phyloP scores from a whole-genome alignment of 2,888 invertebrate species.

The Cenopis cana region DNA sequence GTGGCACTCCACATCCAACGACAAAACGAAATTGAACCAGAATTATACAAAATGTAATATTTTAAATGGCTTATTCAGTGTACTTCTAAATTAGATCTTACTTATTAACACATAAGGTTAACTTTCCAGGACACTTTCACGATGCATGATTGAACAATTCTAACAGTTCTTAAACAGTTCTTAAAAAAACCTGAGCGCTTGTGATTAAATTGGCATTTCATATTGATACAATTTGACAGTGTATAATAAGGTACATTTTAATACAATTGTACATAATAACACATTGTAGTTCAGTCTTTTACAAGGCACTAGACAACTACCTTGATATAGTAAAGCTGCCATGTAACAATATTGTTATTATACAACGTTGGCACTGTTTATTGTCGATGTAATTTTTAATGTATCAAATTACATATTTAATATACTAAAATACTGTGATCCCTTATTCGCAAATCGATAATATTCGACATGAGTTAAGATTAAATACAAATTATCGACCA shows the following conservation, averaged over 20 bases:
- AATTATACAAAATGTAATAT: not conserved
- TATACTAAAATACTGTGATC: conserved; percentile 43
- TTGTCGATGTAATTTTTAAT: conserved; percentile 26
- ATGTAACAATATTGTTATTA: conserved; percentile 32
- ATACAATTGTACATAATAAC: conserved; percentile 39
- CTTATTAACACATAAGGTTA: not conserved
- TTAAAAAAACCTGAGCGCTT: conserved; percentile 32
- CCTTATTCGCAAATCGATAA: conserved; percentile 16
- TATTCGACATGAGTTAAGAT: conserved; percentile 12
- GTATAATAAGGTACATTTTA: conserved; percentile 28
- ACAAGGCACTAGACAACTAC: conserved; percentile 64
- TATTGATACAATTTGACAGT: conserved; percentile 30
- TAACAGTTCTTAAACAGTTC: conserved; percentile 12
- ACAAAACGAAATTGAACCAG: not conserved
- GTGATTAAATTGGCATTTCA: conserved; percentile 30
- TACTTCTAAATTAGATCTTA: conserved; percentile 17
- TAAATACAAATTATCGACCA: conserved; percentile 12
- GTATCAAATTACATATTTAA: conserved; percentile 27
- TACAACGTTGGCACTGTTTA: conserved; percentile 42
- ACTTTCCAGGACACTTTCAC: not conserved
- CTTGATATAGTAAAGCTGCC: conserved; percentile 56
- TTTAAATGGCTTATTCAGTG: not conserved
- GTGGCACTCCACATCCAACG: too few relatives aligned
- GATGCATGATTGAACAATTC: not conserved
- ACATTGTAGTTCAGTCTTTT: conserved; percentile 64